Base-by-base conservation (phyloP, 2,888 invertebrate species). In the Megamerina dolium region DNA sequence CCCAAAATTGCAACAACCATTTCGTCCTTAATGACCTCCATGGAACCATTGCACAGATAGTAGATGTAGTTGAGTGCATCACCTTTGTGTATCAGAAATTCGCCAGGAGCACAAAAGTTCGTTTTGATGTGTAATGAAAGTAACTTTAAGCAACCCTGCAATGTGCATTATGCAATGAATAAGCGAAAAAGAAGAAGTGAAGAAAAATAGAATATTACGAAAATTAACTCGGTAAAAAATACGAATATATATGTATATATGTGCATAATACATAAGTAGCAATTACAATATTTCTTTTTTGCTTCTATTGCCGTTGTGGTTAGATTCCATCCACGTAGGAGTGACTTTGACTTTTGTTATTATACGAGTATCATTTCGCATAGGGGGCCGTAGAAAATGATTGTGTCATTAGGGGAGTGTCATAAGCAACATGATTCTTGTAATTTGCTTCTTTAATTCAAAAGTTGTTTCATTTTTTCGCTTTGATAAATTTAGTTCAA, bases 1-100 rank as follows among this genome's bases (percentile, higher is more conserved):
- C 95, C 95, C 54, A 95, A 76, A 60, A 96, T 95, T 45, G 95
- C 95, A 16, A 95, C 94, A 40, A 95, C 95, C 91, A 94, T 94
- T 51, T 86, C 87, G 61, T 92, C 87, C 70, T 94, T 93, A 61
- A 95, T 87, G 33, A 95, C 93, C 74, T 95, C 95, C 93, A 95
- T 93, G 20, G 93, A 93, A 5, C 95, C 95, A 65, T 94, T 94
- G 75, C 92, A 94, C 53, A 95, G 83, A 72, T 94, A 93, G 73
- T 93, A 94, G 60, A 95, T 89, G 66, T 91, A 91, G 48, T 87
- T 86, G 20, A 95, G 79, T 5, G 93, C 93, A 63, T 95, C 95
- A 30, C 94, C 94, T 74, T 87, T 89, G 73, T 94, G 94, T 32
- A 94, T 86, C 35, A 95, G 79, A 68, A 86, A 94, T 69, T 95